These are phyloP conservation scores for Brachyptera putata DNA, from an alignment of 2,888 invertebrate genomes.

Conservation along the genomic window DNA sequence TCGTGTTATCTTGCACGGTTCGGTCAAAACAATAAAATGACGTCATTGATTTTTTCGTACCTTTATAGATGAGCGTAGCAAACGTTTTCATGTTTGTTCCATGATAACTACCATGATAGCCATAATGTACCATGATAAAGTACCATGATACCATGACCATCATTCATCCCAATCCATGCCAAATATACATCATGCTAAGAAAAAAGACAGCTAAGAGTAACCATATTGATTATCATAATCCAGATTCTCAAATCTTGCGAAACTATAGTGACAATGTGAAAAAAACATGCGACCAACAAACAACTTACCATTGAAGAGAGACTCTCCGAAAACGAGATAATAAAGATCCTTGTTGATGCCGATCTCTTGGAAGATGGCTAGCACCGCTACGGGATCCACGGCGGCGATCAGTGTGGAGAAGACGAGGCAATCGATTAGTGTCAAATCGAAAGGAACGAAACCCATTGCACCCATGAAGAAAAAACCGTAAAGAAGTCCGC, in stretches of 20 bases:
- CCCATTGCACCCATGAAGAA: conserved; percentile 32
- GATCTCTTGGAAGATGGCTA: conserved; percentile 56
- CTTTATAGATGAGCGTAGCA: too few relatives aligned
- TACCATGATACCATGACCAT: too few relatives aligned
- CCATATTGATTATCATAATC: background rate
- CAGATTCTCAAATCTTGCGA: background rate
- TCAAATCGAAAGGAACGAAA: conserved; percentile 27
- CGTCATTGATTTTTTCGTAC: too few relatives aligned
- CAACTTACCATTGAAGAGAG: conserved; percentile 50
- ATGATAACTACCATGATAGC: too few relatives aligned
- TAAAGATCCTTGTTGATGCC: conserved; percentile 58
- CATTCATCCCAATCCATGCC: too few relatives aligned
- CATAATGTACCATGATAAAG: too few relatives aligned
- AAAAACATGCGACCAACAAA: background rate
- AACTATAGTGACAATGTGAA: background rate
- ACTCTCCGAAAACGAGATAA: conserved; percentile 59
- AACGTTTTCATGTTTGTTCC: too few relatives aligned
- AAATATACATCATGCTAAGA: too few relatives aligned
- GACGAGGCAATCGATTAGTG: conserved; percentile 43
- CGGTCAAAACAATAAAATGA: too few relatives aligned
- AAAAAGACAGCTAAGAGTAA: too few relatives aligned
- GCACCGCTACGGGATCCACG: conserved; percentile 55
- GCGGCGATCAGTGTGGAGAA: conserved; percentile 53
- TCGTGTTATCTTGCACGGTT: too few relatives aligned
- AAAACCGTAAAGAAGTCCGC: conserved; percentile 30